These are phyloP conservation scores for Brachirus orientalis DNA, from an alignment of 2,113 vertebrate species.

Conservation along the genomic window DNA sequence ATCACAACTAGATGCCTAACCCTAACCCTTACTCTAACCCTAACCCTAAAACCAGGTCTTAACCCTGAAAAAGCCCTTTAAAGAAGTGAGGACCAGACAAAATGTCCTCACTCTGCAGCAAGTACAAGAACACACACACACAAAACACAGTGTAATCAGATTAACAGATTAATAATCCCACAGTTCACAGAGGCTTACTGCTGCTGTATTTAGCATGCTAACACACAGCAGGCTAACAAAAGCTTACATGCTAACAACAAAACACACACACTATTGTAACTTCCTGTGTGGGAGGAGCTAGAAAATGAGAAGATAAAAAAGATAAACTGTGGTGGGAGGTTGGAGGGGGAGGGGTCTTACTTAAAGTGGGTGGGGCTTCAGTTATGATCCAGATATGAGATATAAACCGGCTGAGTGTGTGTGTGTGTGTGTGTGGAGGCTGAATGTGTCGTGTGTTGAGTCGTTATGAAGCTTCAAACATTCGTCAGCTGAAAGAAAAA, in stretches of 20 bases:
- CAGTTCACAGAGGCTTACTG: slow-evolving; percentile 47
- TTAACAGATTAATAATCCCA: slow-evolving; percentile 58
- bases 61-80: no score
- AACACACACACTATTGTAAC: slow-evolving; percentile 17
- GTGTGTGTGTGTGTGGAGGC: slow-evolving; percentile 17
- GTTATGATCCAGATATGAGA: slow-evolving; percentile 32
- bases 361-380: slow-evolving; percentile 6
- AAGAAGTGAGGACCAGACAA: no score
- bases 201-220: slow-evolving; percentile 19
- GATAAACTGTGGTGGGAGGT: not conserved
- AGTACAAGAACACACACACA: not conserved
- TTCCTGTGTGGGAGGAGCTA: slow-evolving; percentile 12
- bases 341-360: not conserved
- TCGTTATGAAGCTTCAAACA: slow-evolving; percentile 29
- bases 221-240: no score
- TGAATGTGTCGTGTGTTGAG: no score
- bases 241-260: no score
- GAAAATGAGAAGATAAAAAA: not conserved
- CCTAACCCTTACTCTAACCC: no score
- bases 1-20: no score
- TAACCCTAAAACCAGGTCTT: no score
- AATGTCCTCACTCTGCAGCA: no score
- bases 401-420: slow-evolving; percentile 50
- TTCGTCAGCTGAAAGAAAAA: slow-evolving; percentile 14
- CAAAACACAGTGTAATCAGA: slow-evolving; percentile 49